A percentile compares a stretch with the other conserved stretches of the same genome.
Evolutionary conservation across 2,797 vertebrate species (phyloP).

Genomic region (Clarias pachynema): DNA sequence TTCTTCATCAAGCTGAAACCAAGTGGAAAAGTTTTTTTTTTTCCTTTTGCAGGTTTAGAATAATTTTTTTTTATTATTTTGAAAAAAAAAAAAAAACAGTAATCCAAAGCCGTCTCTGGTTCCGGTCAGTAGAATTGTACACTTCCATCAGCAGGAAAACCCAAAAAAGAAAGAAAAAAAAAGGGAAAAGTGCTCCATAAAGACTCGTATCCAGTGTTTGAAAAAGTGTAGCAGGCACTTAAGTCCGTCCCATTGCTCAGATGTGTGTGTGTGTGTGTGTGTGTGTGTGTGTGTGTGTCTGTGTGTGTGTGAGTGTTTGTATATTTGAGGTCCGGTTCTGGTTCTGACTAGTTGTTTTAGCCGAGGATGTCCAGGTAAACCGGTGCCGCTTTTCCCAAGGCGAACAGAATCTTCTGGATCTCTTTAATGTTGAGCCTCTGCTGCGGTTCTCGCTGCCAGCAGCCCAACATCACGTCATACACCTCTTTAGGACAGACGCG

Average conservation of each 20-base stretch:
- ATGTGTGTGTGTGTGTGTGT: constrained; percentile 75
- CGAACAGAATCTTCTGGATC: constrained; percentile 92
- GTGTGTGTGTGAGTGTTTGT: constrained; percentile 71
- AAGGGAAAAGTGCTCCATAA: constrained; percentile 70
- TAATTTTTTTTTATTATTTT: background rate
- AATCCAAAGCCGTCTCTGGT: constrained; percentile 45
- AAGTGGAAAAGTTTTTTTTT: background rate
- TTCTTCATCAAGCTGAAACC: background rate
- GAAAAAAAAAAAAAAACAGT: constrained; percentile 27
- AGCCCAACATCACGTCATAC: constrained; percentile 96
- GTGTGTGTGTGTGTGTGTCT: constrained; percentile 72
- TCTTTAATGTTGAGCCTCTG: constrained; percentile 96
- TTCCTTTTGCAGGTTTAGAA: constrained; percentile 42
- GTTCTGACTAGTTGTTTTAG: constrained; percentile 67
- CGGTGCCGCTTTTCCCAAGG: constrained; percentile 92
- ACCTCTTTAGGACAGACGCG: constrained; percentile 94
- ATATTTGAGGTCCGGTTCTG: constrained; percentile 21
- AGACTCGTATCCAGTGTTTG: constrained; percentile 76
- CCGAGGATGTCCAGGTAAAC: constrained; percentile 98
- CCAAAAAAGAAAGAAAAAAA: constrained; percentile 61
- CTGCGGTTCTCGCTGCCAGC: constrained; percentile 97
- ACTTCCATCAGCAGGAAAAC: constrained; percentile 67
- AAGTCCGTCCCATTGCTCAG: constrained; percentile 81
- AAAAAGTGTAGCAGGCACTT: constrained; percentile 94
- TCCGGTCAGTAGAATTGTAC: constrained; percentile 64